Base-by-base conservation (phyloP, 2,888 invertebrate genomes). In the Sinelater perroti region DNA sequence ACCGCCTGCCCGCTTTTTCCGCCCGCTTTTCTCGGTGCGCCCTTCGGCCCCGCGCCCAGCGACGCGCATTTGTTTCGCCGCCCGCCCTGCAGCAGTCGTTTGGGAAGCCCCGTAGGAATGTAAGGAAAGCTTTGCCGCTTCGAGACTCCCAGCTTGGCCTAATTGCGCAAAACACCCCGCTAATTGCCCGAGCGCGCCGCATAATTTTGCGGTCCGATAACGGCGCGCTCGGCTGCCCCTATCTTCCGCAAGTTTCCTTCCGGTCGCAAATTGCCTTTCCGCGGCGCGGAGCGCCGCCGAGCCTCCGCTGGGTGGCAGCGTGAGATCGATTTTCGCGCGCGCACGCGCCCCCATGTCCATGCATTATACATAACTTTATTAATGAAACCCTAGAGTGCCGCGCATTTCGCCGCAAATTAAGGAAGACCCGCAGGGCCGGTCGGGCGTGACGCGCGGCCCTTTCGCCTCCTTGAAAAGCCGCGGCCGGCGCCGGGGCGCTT, bases 291-390 rank as follows among this genome's bases (percentile, higher is more conserved):
- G n/a, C n/a, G n/a, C 10, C 13, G 16, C 16, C 3, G n/a, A n/a
- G n/a, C n/a, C n/a, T n/a, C n/a, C n/a, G n/a, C n/a, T n/a, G 52
- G 56, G 55, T 57, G 61, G 56, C 57, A 56, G 31, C 55, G 38
- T 53, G 54, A 64, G 67, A 70, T 70, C 67, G 70, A 70, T 70
- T 67, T 66, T 64, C 54, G 46, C 30, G 35, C 33, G 62, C 70
- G 70, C 70, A 67, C 47, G 70, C 70, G 68, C 53, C 20, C 13
- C 13, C 24, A 54, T 46, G 30, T 54, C 44, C 45, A 53, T 51
- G 30, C 47, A 44, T 58, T 58, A 40, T 61, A 57, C 46, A 54
- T 62, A 24, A 52, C 52, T 57, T 55, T 51, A 45, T 57, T 57
- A 62, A 60, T 42, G 53, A 56, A 57, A 57, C 57, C 57, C 24